Conservation (phyloP, 2,797 vertebrate species). For the Nothura maculosa region DNA sequence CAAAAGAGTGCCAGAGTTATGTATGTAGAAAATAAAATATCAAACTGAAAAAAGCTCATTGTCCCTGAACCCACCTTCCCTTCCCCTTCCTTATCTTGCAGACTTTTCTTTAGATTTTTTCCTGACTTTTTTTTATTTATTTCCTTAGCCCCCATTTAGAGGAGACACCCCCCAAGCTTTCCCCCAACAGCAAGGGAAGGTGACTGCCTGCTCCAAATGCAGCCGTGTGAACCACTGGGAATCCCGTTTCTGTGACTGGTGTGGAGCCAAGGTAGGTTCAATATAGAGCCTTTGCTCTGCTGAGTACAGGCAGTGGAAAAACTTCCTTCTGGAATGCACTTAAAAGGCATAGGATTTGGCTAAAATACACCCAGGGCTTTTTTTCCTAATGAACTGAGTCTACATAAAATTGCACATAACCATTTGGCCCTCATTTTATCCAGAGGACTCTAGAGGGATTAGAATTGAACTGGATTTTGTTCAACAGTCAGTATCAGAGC, state of each 20-base stretch:
- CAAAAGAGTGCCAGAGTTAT: neutral
- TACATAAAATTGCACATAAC: neutral
- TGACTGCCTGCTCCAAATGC: conserved; percentile 85
- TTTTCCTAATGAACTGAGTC: neutral
- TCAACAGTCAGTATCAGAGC: neutral
- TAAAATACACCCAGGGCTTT: neutral
- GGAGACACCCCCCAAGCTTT: conserved; percentile 53
- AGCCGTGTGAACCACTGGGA: conserved; percentile 75
- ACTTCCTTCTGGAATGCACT: neutral
- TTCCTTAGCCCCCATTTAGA: conserved; percentile 62
- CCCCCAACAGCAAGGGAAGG: conserved; percentile 65
- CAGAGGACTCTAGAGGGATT: neutral
- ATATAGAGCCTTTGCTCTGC: neutral
- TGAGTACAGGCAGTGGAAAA: neutral
- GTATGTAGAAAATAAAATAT: neutral
- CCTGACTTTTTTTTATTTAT: conserved; percentile 31
- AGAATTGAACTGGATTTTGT: neutral
- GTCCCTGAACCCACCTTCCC: neutral
- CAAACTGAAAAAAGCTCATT: neutral
- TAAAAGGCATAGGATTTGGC: neutral
- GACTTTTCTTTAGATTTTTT: neutral
- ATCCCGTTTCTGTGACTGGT: conserved; percentile 90
- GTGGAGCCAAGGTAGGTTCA: conserved; percentile 84
- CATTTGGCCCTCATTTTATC: neutral
- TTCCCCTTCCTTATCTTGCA: neutral